Percentiles rank a stretch among this genome's conserved stretches.
phyloP scores from a whole-genome alignment of 2,113 vertebrate species.

The Pelecanoides urinatrix region DNA sequence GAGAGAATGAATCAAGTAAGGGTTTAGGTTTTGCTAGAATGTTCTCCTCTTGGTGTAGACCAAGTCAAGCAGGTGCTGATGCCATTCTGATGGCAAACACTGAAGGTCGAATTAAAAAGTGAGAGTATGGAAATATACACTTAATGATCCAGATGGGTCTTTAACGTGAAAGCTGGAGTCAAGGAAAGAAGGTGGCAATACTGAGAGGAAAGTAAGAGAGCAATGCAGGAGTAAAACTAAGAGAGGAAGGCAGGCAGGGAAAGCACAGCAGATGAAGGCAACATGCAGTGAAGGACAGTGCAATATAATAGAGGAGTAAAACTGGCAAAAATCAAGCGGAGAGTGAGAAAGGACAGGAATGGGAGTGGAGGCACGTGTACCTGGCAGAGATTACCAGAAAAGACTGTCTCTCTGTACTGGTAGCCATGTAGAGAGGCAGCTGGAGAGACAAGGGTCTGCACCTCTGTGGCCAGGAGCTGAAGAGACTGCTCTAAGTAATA shows the following conservation, averaged over 20 bases:
- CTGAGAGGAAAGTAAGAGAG: not conserved
- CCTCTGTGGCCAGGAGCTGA: not conserved
- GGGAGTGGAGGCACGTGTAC: not conserved
- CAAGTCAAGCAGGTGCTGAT: not conserved
- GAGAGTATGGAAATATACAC: accelerated
- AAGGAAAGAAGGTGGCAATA: not conserved
- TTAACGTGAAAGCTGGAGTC: not conserved
- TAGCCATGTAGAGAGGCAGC: not conserved
- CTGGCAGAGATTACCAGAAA: not conserved
- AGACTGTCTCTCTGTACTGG: not conserved
- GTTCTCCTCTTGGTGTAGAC: not conserved
- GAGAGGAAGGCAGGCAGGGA: not conserved
- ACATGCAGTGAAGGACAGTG: not conserved
- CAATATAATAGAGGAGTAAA: not conserved
- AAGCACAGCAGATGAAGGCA: not conserved
- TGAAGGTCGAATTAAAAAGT: not conserved
- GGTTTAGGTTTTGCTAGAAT: not conserved
- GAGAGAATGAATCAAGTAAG: not conserved
- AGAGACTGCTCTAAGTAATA: not conserved
- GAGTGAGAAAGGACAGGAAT: not conserved
- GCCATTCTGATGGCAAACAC: not conserved
- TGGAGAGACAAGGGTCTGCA: not conserved
- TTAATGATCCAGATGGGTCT: not conserved
- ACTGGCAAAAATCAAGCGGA: not conserved
- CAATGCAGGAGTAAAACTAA: not conserved